Base-by-base conservation (phyloP, 2,888 invertebrate genomes). In the Parnassius glacialis region DNA sequence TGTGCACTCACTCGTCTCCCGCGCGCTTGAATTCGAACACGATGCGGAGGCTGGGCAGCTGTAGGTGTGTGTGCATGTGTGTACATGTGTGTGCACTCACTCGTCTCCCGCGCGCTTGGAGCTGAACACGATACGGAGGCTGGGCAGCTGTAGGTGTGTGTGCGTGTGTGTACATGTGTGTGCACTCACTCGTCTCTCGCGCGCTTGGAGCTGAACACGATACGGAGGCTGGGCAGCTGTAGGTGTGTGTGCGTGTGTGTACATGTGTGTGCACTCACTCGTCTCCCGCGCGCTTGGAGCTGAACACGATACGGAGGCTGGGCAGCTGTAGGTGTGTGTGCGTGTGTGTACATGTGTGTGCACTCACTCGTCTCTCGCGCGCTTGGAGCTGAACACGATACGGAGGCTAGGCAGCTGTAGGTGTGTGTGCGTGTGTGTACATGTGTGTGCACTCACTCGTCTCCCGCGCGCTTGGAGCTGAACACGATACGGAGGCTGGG, bases 91-190 rank as follows among this genome's bases (percentile, higher is more conserved):
- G 16, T 9, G 5, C 51, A 84, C 93, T 80, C 79, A 94, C 80
- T 97, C 96, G 71, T 96, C 95, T 69, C 95, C 94, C 0, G 96
- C 95, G 57, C 97, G 92, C 85, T 97, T 97, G 44, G 97, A 98
- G 75, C 99, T 99, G 85, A 99, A 98, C 2, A 99, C 97, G 72
- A 99, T 96, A 84, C 98, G 98, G 70, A 99, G 93, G n/a, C 97
- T 97, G 9, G 99, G 99, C 75, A 99, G 92, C 82, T 98, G 97
- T 67, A 99, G 92, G 34, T 7, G 7, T 7, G 13, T 1, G 12
- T 7, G 10, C 10, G 48, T 56, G 56, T 12, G 9, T 12, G 45
- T 25, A 7, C 7, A 3, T 25, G 0, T 25, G 25, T 5, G 25
- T 0, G 25, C 25, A 1, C 20, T 20, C 20, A 20, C 20, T 20